Evolutionary conservation across 1,140 invertebrate species (phyloP).

Genomic region (Neelides sp.): DNA sequence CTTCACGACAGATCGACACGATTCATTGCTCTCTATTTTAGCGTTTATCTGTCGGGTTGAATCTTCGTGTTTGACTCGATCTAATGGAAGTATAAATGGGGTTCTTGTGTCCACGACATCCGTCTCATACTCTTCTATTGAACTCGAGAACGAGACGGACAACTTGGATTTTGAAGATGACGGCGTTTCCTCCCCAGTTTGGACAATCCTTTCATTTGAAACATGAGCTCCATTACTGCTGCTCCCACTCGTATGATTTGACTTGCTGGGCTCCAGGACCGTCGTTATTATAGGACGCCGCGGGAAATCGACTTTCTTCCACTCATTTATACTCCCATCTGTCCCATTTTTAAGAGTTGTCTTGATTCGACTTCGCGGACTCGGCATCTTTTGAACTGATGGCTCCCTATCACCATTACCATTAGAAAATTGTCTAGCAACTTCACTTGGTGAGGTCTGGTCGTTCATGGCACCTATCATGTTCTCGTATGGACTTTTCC

Average conservation of each 20-base stretch:
- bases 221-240: constrained; percentile 1
- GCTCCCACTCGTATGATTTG: background rate
- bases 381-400: background rate
- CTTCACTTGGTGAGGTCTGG: background rate
- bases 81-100: too few relatives aligned
- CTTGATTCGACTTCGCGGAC: constrained; percentile 10
- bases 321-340: background rate
- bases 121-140: constrained; percentile 22
- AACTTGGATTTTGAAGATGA: constrained; percentile 23
- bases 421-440: background rate
- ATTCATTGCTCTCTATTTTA: background rate
- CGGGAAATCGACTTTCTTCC: constrained; percentile 2
- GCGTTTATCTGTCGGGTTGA: background rate
- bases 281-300: constrained; percentile 19
- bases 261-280: constrained; percentile 8
- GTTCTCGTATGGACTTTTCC: constrained; percentile 25
- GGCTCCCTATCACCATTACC: background rate
- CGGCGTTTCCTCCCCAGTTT: background rate
- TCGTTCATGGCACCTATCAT: background rate
- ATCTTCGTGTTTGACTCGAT: background rate
- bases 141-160: constrained; percentile 30
- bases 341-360: constrained; percentile 2
- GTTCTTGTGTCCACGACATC: constrained; percentile 4
- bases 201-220: too few relatives aligned
- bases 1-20: background rate